Conservation (phyloP, 2,113 vertebrate species). For the Butorides virescens region DNA sequence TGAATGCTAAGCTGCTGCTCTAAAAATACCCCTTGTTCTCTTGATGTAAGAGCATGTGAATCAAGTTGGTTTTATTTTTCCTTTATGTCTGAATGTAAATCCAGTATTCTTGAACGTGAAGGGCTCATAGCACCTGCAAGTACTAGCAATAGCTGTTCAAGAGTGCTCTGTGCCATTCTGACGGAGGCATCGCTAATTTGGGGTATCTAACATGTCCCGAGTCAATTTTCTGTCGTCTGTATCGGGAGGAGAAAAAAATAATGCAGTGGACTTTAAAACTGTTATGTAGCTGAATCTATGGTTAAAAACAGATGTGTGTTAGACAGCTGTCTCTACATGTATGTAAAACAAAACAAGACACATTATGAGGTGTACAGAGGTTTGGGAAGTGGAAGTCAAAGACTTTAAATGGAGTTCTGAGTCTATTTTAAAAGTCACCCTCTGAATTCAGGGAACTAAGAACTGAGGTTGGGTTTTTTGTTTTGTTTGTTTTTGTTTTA, state of each 20-base stretch:
- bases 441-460: not conserved
- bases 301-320: not conserved
- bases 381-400: not conserved
- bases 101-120: not conserved
- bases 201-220: not conserved
- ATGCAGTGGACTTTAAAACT: not conserved
- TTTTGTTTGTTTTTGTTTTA: not conserved
- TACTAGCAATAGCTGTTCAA: not conserved
- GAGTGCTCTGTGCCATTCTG: not conserved
- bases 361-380: not conserved
- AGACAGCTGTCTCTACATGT: not conserved
- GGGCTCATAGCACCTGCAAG: not conserved
- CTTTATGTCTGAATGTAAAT: constrained; percentile 28
- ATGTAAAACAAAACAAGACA: too few relatives aligned
- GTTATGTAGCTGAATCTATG: not conserved
- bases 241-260: not conserved
- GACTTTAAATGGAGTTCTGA: not conserved
- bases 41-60: not conserved
- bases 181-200: not conserved
- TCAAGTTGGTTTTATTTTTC: constrained; percentile 13
- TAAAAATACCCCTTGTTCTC: constrained; percentile 28
- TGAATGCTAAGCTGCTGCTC: not conserved
- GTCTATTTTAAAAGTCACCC: not conserved
- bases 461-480: not conserved
- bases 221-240: not conserved